Percentiles rank a stretch among this genome's conserved stretches.
Conservation (phyloP, 2,888 invertebrate genomes). For the Epirrita christyi region DNA sequence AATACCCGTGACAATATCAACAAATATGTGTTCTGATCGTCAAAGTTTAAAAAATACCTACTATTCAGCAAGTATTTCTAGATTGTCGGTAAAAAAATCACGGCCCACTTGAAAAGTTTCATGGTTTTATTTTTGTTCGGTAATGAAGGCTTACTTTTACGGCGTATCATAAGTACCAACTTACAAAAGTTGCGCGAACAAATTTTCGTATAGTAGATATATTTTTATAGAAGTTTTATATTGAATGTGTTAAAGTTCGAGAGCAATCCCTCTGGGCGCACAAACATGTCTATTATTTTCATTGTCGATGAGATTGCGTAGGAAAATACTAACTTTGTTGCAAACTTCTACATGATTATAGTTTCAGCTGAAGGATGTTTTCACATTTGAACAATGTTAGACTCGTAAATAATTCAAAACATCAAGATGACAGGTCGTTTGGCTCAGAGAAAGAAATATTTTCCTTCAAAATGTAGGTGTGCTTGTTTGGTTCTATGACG, state of each 20-base stretch:
- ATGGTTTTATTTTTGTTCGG: constrained; percentile 22
- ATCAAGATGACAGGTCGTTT: constrained; percentile 7
- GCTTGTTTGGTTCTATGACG: constrained; percentile 28
- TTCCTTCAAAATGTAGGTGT: constrained; percentile 16
- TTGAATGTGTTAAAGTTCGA: constrained; percentile 53
- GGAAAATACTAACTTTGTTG: constrained; percentile 62
- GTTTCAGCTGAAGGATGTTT: constrained; percentile 17
- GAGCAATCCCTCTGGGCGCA: constrained; percentile 55
- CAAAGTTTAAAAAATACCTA: no score
- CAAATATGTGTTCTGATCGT: no score
- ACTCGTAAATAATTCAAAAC: constrained; percentile 20
- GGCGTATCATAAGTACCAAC: constrained; percentile 26
- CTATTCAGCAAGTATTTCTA: no score
- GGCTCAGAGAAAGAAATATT: constrained; percentile 1
- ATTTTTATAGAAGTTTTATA: constrained; percentile 54
- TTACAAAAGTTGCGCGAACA: constrained; percentile 33
- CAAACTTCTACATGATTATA: constrained; percentile 28
- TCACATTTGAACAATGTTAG: not conserved
- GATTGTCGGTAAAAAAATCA: not conserved
- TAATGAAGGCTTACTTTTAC: constrained; percentile 30
- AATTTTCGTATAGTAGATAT: constrained; percentile 36
- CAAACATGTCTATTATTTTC: constrained; percentile 65
- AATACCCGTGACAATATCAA: no score
- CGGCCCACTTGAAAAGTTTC: constrained; percentile 13
- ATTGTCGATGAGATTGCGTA: constrained; percentile 46